Conservation (phyloP, 2,888 invertebrate species). For the Hipparchia sbordonii region DNA sequence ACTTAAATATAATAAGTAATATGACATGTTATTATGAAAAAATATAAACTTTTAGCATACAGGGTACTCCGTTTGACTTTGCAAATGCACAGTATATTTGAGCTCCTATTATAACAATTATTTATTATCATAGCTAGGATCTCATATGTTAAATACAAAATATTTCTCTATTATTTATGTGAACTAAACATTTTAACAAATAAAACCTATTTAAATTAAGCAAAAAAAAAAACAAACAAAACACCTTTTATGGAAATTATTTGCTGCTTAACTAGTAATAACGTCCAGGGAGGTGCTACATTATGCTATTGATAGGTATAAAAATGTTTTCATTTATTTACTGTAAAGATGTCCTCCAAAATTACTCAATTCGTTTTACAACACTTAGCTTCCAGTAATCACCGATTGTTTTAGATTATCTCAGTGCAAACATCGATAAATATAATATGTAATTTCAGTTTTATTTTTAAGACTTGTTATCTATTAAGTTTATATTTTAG, state of each 20-base stretch:
- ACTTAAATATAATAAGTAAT: slow-evolving; percentile 22
- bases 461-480: background rate
- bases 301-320: background rate
- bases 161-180: slow-evolving; percentile 23
- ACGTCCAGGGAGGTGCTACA: slow-evolving; percentile 45
- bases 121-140: slow-evolving; percentile 32
- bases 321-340: background rate
- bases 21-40: slow-evolving; percentile 34
- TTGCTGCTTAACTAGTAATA: slow-evolving; percentile 35
- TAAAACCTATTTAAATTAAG: background rate
- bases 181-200: slow-evolving; percentile 5
- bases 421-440: background rate
- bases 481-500: background rate
- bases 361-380: background rate
- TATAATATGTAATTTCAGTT: background rate
- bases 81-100: slow-evolving; percentile 38
- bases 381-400: background rate
- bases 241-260: slow-evolving; percentile 33
- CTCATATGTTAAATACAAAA: slow-evolving; percentile 38
- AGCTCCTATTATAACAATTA: slow-evolving; percentile 32
- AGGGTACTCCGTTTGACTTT: slow-evolving; percentile 40
- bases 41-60: slow-evolving; percentile 42
- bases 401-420: too few relatives aligned
- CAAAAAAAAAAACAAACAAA: slow-evolving; percentile 5
- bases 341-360: background rate